A percentile compares a stretch with the other conserved stretches of the same genome.
phyloP scores from a whole-genome alignment of 2,888 invertebrate species.

The Andrena flavipes region DNA sequence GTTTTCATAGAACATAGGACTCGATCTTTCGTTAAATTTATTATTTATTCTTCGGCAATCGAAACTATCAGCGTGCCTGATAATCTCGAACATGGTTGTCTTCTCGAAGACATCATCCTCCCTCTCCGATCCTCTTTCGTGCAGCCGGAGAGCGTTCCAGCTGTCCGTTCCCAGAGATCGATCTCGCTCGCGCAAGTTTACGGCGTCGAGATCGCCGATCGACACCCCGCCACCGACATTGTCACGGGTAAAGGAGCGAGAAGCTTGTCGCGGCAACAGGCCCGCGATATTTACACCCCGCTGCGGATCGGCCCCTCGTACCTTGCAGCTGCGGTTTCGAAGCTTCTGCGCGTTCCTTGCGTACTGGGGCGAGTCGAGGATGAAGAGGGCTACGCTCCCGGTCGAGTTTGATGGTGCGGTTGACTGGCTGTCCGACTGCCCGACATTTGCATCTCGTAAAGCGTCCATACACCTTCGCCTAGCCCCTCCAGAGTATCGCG shows the following conservation, averaged over 20 bases:
- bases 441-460: conserved; percentile 73
- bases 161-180: conserved; percentile 9
- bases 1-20: no score
- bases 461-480: conserved; percentile 27
- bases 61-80: not conserved
- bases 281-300: conserved; percentile 43
- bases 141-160: not conserved
- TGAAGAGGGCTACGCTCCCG: conserved; percentile 29
- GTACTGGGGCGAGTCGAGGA: conserved; percentile 22
- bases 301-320: conserved; percentile 38
- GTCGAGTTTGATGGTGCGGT: conserved; percentile 48
- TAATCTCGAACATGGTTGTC: not conserved
- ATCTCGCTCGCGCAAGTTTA: conserved; percentile 15
- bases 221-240: not conserved
- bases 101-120: not conserved
- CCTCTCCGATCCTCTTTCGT: not conserved
- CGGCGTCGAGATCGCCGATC: conserved; percentile 33
- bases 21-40: no score
- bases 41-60: not conserved
- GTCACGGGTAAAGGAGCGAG: not conserved
- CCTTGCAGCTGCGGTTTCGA: conserved; percentile 56
- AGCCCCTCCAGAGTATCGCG: conserved; percentile 46
- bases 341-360: not conserved
- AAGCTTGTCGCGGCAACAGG: not conserved
- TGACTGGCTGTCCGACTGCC: conserved; percentile 68